Base-by-base conservation (phyloP, 2,797 vertebrate genomes). In the Microctenopoma lineatum region DNA sequence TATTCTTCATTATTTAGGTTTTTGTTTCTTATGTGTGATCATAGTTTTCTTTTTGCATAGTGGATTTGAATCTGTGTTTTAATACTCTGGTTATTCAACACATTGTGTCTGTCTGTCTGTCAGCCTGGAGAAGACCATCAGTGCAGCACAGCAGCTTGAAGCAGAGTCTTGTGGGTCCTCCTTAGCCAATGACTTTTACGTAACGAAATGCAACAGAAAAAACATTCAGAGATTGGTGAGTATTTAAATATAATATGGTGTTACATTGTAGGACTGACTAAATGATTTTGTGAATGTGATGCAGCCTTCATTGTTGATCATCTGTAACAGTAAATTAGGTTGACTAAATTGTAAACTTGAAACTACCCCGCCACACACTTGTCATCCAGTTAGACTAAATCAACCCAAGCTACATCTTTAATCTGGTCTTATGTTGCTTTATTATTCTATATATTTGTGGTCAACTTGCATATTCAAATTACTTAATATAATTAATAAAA, bases 121-220 rank as follows among this genome's bases (percentile, higher is more conserved):
- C 70, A 92, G 90, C n/a, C 66, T 84, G 59, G 85, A 88, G 66
- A 84, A 66, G 66, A 54, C 47, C 0, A 5, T 78, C 38, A 60
- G 6, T 59, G 73, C 79, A 32, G 32, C 44, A 2, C 80, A 71
- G 27, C 62, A 74, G 34, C 51, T 15, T 54, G 77, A 87, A 73
- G 57, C 42, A 10, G 86, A 90, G 47, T 69, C 81, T 18, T 69
- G 36, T 38, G 46, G 26, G 1, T 18, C 10, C 10, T 26, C 55
- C 8, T n/a, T 69, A 8, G 32, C 9, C 7, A 44, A 83, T 36
- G 67, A 80, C 36, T 32, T 74, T 0, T 1, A 44, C 39, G 39
- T 55, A 2, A 76, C 69, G 0, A 70, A 10, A 56, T 5, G 26
- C n/a, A 69, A 12, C 64, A 73, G 80, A 54, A 26, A 59, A 14